Evolutionary conservation across 1,140 invertebrate species (phyloP), one percentile per base, ranked within the genome.

Genomic region (Helicoverpa armigera): DNA sequence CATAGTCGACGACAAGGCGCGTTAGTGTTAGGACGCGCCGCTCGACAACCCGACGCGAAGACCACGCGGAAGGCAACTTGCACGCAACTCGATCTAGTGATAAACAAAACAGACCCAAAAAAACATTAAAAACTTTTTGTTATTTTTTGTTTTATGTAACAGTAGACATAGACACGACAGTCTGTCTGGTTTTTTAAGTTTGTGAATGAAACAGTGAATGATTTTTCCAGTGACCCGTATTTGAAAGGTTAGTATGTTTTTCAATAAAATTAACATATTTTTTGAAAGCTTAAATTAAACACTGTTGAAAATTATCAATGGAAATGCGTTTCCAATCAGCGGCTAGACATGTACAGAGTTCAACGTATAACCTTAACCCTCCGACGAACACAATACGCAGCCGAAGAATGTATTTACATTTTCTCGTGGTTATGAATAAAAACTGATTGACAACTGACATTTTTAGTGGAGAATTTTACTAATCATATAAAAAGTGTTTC

Each of bases 1-100:
- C 77, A 91, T 92, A 93, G 91, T 92, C 89, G 88, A 89, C 81
- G 85, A 85, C 85, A 88, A 83, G 83, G 72, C 88, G 84, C 88
- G 86, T 76, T 73, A 63, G 83, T 76, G 88, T 50, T 73, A 87
- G 84, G 89, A 91, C 91, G 91, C 86, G 89, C 83, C 82, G 69
- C 74, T 75, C 75, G 53, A 63, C 72, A 72, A 69, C 54, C 81
- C 82, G 80, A 84, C 82, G 80, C 76, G 74, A 61, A 70, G 81
- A 82, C 56, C 89, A 88, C 88, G 89, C 89, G 87, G 82, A 70
- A 79, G 53, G 53, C 74, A 85, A 82, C 81, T 69, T 58, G 79
- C 86, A 84, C 82, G 58, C 81, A 78, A 83, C 53, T 80, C 65
- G 60, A 81, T 84, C 79, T 81, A 77, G 70, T 79, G 53, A 56